Base-by-base conservation (phyloP, 2,888 invertebrate genomes). In the Criorhina ranunculi region DNA sequence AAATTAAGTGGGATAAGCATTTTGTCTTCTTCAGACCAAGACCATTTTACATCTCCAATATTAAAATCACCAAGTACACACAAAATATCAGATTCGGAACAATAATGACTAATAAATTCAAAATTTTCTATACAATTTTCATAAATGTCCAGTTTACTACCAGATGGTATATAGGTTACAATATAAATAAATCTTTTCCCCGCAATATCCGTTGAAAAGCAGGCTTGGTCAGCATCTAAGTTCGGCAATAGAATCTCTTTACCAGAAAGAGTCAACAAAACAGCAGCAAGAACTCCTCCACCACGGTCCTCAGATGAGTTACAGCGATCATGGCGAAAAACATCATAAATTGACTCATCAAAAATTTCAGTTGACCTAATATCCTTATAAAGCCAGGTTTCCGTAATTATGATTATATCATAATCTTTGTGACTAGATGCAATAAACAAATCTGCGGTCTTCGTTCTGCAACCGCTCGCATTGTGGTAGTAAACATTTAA, bases 391-490 rank as follows among this genome's bases (percentile, higher is more conserved):
- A 46, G 46, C 24, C 19, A 46, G 24, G 19, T 46, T 46, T 46
- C 46, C 19, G 46, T 46, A 46, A 46, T 46, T 24, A 46, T 46
- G 15, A 53, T 53, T 5, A 37, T 15, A 6, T 37, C 55, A 35
- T 55, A 35, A 37, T 37, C 55, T n/a, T 17, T 55, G 11, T 60
- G 60, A 42, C 31, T 31, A 5, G 44, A 29, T 3, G 44, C n/a
- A 1, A 31, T 29, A 44, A 60, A 60, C 42, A 44, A 29, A 44
- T 60, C 60, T 11, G 11, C 9, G 9, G 60, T 44, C 11, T 44
- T 44, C 15, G 60, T 44, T 60, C 60, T 59, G 24, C 40, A 59
- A 12, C 19, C 59, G 8, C 59, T 59, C 9, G 59, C 59, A 40
- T 40, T 40, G 40, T 60, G 31, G 9, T 60, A 37, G 12, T 40